Evolutionary conservation across 2,113 vertebrate species (phyloP).

Genomic region (Phylloscopus trochilus): DNA sequence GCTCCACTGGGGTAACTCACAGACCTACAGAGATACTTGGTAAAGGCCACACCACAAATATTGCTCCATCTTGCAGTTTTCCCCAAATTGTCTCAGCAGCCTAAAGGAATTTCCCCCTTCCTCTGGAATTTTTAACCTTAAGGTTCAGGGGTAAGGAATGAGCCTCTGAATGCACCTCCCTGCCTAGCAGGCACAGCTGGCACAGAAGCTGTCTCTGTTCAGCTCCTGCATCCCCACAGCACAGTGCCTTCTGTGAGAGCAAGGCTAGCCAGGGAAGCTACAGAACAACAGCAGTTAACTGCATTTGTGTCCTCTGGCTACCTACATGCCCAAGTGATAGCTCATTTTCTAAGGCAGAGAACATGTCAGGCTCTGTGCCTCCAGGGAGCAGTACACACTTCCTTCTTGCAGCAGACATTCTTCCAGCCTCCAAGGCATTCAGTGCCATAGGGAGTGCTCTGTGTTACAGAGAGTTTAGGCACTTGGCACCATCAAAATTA

Average conservation of each 20-base stretch:
- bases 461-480: neutral
- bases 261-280: neutral
- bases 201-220: neutral
- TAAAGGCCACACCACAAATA: neutral
- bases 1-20: neutral
- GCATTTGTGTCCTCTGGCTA: neutral
- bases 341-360: neutral
- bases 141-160: neutral
- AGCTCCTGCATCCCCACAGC: neutral
- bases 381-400: neutral
- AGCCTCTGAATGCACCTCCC: neutral
- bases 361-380: neutral
- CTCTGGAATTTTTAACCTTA: neutral
- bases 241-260: accelerated
- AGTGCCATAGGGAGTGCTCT: neutral
- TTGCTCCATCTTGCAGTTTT: neutral
- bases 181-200: neutral
- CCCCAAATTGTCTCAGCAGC: neutral
- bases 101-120: neutral
- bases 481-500: neutral
- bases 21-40: neutral
- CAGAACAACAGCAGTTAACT: neutral
- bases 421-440: neutral
- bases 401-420: neutral
- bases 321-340: neutral